A percentile compares a stretch with the other conserved stretches of the same genome.
These are phyloP conservation scores for Aspidiotus destructor DNA, from an alignment of 2,888 invertebrate genomes.

Conservation along the genomic window DNA sequence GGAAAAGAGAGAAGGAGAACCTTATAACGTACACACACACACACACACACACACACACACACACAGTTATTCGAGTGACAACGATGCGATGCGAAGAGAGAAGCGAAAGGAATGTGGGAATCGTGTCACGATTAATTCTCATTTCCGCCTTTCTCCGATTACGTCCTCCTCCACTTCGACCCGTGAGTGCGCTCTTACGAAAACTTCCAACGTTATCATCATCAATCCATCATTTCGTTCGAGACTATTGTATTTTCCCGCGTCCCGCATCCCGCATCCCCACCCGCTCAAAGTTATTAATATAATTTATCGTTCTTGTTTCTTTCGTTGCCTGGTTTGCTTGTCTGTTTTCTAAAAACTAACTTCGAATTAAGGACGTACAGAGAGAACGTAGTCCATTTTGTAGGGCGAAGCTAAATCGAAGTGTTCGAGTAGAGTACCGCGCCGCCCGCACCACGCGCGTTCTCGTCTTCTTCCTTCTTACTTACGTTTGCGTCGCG, in stretches of 20 bases:
- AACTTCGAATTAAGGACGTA: constrained; percentile 10
- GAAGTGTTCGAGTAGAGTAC: no score
- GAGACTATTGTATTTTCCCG: constrained; percentile 7
- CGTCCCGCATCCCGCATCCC: not conserved
- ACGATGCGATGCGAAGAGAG: constrained; percentile 17
- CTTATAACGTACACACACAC: no score
- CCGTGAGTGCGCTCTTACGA: not conserved
- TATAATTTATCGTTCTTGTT: constrained; percentile 12
- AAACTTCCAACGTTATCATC: constrained; percentile 27
- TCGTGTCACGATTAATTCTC: constrained; percentile 30
- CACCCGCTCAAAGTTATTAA: constrained; percentile 8
- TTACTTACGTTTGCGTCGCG: constrained; percentile 1
- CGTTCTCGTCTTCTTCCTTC: not conserved
- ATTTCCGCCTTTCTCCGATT: constrained; percentile 27
- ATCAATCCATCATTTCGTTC: constrained; percentile 28
- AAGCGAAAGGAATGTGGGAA: constrained; percentile 30
- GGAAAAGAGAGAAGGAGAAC: no score
- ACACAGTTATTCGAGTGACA: not conserved
- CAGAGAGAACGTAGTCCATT: not conserved
- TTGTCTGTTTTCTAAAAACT: constrained; percentile 5
- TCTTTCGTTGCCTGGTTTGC: not conserved
- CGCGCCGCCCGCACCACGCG: no score
- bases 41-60: no score
- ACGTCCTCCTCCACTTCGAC: constrained; percentile 2
- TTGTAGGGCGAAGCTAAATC: not conserved